phyloP scores from a whole-genome alignment of 2,113 vertebrate species.

The Hydrolagus affinis region DNA sequence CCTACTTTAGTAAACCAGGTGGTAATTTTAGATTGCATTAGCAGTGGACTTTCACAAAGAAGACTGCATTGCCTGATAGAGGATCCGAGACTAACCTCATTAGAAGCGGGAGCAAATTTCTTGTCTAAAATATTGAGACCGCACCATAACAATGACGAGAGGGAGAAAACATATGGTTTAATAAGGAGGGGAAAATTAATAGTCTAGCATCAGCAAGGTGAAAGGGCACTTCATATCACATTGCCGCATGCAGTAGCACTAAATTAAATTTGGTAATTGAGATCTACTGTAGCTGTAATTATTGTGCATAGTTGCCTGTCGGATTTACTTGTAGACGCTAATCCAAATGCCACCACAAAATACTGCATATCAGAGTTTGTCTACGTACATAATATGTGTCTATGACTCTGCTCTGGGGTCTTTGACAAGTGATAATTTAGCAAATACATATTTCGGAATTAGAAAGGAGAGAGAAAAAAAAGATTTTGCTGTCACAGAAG shows the following conservation, averaged over 20 bases:
- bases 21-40: slow-evolving; percentile 36
- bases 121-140: slow-evolving; percentile 24
- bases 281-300: not conserved
- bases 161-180: slow-evolving; percentile 15
- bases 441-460: not conserved
- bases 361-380: not conserved
- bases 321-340: not conserved
- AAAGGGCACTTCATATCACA: not conserved
- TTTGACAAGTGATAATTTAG: not conserved
- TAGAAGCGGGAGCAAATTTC: slow-evolving; percentile 3
- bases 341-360: not conserved
- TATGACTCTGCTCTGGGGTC: not conserved
- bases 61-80: slow-evolving; percentile 1
- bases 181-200: slow-evolving; percentile 8
- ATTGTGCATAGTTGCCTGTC: too few species aligned
- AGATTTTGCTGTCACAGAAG: too few species aligned
- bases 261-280: not conserved
- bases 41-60: slow-evolving; percentile 29
- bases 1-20: slow-evolving; percentile 42
- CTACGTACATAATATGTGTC: not conserved
- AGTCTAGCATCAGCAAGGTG: not conserved
- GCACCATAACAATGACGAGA: slow-evolving; percentile 11
- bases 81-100: slow-evolving; percentile 10
- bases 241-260: not conserved
- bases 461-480: too few species aligned